Evolutionary conservation across 2,888 invertebrate genomes (phyloP).

Genomic region (Yponomeuta sedellus): DNA sequence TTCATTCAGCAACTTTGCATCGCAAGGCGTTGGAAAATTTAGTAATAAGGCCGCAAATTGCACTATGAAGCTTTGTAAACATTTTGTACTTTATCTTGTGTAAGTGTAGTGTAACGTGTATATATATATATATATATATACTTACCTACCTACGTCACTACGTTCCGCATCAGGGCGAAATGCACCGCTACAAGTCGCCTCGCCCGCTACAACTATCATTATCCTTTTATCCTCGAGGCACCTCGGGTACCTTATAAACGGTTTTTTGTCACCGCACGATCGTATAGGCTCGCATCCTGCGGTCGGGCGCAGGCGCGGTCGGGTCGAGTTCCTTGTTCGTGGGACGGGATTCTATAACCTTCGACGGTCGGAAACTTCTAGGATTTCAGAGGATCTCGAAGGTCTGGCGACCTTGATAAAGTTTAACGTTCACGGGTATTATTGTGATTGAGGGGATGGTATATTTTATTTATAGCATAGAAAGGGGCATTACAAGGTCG

Average conservation of each 20-base stretch:
- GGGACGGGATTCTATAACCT: not conserved
- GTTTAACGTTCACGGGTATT: too few species aligned
- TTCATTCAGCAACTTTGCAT: too few species aligned
- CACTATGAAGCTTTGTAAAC: too few species aligned
- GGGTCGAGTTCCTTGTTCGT: constrained; percentile 51
- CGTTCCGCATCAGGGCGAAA: not conserved
- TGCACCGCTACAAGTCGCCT: not conserved
- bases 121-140: not conserved
- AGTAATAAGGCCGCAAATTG: too few species aligned
- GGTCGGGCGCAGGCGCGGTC: constrained; percentile 40
- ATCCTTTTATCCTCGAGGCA: not conserved
- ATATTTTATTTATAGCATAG: too few species aligned
- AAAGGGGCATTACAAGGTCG: too few species aligned
- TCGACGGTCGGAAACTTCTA: not conserved
- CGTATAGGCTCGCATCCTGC: constrained; percentile 32
- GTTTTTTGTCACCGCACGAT: constrained; percentile 6
- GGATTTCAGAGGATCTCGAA: not conserved
- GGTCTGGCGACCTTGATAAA: not conserved
- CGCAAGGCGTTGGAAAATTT: too few species aligned
- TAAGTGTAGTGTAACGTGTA: not conserved
- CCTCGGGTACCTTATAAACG: not conserved
- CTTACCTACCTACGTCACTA: not conserved
- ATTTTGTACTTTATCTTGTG: too few species aligned
- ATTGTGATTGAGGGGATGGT: too few species aligned
- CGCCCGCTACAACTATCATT: not conserved